A percentile compares a stretch with the other conserved stretches of the same genome.
Conservation (phyloP, 2,113 vertebrate species). For the Chlorodrepanis virens region DNA sequence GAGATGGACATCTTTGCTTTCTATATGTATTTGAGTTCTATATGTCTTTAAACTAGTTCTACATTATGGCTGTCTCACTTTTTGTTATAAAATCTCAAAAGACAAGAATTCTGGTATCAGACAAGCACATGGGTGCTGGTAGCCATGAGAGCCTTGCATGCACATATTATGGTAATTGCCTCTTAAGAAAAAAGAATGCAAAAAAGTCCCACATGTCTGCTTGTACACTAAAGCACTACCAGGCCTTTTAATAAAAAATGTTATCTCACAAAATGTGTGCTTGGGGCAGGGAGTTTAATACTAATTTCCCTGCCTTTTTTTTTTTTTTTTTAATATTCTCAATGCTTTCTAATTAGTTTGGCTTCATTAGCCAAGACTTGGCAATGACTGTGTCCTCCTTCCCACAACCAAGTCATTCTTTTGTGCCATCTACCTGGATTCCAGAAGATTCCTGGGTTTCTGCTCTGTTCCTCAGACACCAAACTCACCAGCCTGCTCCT, state of each 20-base stretch:
- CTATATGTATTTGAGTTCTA: background rate
- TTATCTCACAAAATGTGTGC: background rate
- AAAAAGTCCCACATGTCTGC: background rate
- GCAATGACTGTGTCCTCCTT: background rate
- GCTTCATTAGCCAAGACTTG: background rate
- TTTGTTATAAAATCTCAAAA: slow-evolving; percentile 21
- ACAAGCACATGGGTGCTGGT: background rate
- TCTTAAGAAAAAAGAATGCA: background rate
- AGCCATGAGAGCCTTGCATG: background rate
- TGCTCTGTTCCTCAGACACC: background rate
- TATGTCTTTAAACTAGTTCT: background rate
- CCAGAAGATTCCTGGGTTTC: background rate
- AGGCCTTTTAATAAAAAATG: background rate
- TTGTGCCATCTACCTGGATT: background rate
- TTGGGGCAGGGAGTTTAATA: background rate
- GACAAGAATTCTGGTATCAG: background rate
- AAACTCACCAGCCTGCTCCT: background rate
- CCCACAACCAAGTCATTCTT: background rate
- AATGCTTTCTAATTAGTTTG: background rate
- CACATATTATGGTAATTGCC: background rate
- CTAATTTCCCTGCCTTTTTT: background rate
- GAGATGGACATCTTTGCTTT: background rate
- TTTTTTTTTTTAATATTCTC: background rate
- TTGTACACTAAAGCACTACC: background rate
- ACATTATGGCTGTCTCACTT: background rate